A percentile compares a stretch with the other conserved stretches of the same genome.
phyloP scores from a whole-genome alignment of 2,797 vertebrate genomes.

The Platyrinchus mystaceus region DNA sequence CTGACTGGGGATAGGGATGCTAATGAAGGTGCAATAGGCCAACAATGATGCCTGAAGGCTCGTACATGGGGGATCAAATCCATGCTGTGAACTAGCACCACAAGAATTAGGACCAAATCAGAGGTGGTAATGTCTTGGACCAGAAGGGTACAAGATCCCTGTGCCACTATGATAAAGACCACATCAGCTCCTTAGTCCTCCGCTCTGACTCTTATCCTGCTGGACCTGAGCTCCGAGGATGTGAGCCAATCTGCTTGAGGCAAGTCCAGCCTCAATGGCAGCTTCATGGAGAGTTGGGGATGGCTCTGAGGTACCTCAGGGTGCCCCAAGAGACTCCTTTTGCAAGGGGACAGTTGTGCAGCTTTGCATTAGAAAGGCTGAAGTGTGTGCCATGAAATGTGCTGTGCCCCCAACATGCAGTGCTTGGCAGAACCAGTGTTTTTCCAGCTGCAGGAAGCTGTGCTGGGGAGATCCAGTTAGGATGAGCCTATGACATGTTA shows the following conservation, averaged over 20 bases:
- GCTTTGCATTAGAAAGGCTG: background rate
- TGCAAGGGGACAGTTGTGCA: background rate
- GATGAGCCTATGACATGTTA: background rate
- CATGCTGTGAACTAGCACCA: background rate
- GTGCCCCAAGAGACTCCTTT: background rate
- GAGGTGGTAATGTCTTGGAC: background rate
- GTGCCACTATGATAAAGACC: background rate
- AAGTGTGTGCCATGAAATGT: rapidly evolving
- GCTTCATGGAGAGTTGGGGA: background rate
- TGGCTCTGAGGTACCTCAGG: background rate
- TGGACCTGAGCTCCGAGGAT: background rate
- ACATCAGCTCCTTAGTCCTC: background rate
- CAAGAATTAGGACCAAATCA: background rate
- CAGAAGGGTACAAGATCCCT: background rate
- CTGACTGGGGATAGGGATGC: background rate
- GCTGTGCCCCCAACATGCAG: rapidly evolving
- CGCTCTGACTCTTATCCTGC: rapidly evolving
- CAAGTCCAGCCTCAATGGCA: background rate
- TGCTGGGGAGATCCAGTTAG: background rate
- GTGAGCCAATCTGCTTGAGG: background rate
- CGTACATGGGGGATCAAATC: background rate
- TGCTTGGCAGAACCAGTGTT: background rate
- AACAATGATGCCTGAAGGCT: background rate
- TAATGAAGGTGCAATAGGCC: background rate
- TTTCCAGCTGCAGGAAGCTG: background rate